phyloP scores from a whole-genome alignment of 2,888 invertebrate species.

The Pseudolycoriella hygida region DNA sequence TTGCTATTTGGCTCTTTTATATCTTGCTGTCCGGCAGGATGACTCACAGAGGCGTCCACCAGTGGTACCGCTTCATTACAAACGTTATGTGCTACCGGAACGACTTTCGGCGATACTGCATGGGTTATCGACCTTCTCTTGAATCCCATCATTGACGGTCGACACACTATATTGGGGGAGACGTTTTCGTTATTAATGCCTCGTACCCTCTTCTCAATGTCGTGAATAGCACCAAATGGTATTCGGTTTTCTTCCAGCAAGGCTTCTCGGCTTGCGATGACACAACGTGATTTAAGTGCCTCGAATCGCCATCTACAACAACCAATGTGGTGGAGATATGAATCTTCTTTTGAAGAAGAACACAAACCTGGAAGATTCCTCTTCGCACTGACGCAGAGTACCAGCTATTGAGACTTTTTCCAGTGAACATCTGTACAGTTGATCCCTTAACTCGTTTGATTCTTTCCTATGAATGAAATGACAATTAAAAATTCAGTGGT shows the following conservation, averaged over 20 bases:
- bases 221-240: neutral
- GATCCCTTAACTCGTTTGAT: neutral
- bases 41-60: no score
- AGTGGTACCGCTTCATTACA: no score
- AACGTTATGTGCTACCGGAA: no score
- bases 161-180: no score
- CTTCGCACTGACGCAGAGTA: neutral
- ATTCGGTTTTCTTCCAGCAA: constrained; percentile 22
- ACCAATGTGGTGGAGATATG: neutral
- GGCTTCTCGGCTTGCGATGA: constrained; percentile 24
- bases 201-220: neutral
- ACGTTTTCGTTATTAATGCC: no score
- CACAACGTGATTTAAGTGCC: constrained; percentile 23
- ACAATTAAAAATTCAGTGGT: neutral
- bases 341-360: neutral
- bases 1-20: no score
- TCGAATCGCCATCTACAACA: constrained; percentile 26
- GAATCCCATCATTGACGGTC: no score
- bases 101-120: no score
- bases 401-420: neutral
- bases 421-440: neutral
- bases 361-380: neutral
- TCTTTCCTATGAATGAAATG: neutral
- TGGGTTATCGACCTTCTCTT: no score
- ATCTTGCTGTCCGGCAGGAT: no score